Evolutionary conservation across 2,888 invertebrate genomes (phyloP).

Genomic region (Glaucopsyche alexis): DNA sequence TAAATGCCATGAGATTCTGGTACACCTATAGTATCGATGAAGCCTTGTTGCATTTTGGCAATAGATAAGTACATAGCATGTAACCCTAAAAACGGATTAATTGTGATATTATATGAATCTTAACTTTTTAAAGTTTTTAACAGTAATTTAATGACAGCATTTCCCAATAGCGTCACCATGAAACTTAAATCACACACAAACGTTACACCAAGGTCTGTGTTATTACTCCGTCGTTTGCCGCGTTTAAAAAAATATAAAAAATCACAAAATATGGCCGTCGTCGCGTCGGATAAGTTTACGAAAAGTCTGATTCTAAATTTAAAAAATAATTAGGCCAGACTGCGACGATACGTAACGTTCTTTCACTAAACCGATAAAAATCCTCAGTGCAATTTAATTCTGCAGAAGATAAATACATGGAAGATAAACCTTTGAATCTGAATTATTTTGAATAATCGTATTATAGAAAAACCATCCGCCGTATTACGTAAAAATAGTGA

Average conservation of each 20-base stretch:
- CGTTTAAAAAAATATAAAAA: neutral
- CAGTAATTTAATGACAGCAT: neutral
- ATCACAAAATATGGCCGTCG: neutral
- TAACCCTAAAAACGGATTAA: too few relatives aligned
- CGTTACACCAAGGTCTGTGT: neutral
- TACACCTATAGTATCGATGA: too few relatives aligned
- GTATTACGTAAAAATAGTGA: too few relatives aligned
- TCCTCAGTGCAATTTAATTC: conserved; percentile 53
- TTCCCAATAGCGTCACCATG: neutral
- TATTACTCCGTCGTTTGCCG: neutral
- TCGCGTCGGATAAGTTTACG: conserved; percentile 34
- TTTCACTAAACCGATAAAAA: conserved; percentile 64
- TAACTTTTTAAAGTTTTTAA: too few relatives aligned
- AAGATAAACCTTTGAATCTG: too few relatives aligned
- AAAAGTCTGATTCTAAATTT: conserved; percentile 60
- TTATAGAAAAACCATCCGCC: too few relatives aligned
- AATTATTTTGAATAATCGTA: too few relatives aligned
- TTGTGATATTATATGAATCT: too few relatives aligned
- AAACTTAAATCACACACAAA: neutral
- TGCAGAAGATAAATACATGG: neutral
- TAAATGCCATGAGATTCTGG: too few relatives aligned
- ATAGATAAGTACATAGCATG: too few relatives aligned
- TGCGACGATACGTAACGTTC: conserved; percentile 50
- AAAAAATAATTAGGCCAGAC: conserved; percentile 67
- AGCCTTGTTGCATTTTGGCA: too few relatives aligned